A percentile compares a stretch with the other conserved stretches of the same genome.
phyloP scores from a whole-genome alignment of 1,140 invertebrate genomes.

The Sitodiplosis mosellana region DNA sequence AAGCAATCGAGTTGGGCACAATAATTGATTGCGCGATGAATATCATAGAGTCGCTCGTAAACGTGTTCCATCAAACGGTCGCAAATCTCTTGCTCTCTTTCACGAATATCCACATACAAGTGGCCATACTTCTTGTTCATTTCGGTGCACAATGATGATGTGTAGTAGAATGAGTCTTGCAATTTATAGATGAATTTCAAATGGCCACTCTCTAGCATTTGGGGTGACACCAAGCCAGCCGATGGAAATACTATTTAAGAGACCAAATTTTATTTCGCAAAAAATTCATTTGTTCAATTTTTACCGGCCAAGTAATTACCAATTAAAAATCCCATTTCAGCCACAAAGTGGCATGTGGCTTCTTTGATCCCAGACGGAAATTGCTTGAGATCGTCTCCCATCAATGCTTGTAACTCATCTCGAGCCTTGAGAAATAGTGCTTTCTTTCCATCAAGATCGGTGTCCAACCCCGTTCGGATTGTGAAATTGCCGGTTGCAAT shows the following conservation, averaged over 20 bases:
- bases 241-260: no score
- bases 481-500: not conserved
- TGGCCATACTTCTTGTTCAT: slow-evolving; percentile 45
- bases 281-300: no score
- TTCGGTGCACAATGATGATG: slow-evolving; percentile 39
- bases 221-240: no score
- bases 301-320: slow-evolving; percentile 29
- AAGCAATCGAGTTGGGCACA: slow-evolving; percentile 47
- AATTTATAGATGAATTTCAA: slow-evolving; percentile 26
- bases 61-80: slow-evolving; percentile 36
- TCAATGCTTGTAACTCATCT: not conserved
- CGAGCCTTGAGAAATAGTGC: not conserved
- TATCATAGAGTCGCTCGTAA: slow-evolving; percentile 29
- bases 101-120: slow-evolving; percentile 40
- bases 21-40: slow-evolving; percentile 34
- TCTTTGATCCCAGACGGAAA: not conserved
- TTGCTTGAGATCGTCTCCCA: not conserved
- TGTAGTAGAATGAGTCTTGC: slow-evolving; percentile 37
- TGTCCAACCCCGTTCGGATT: not conserved
- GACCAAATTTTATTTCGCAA: no score
- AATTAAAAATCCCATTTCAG: slow-evolving; percentile 52
- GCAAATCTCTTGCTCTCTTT: slow-evolving; percentile 44
- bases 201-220: not conserved
- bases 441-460: not conserved
- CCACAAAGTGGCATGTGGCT: slow-evolving; percentile 30